Evolutionary conservation across 2,797 vertebrate genomes (phyloP).

Genomic region (Gambelia wislizenii): DNA sequence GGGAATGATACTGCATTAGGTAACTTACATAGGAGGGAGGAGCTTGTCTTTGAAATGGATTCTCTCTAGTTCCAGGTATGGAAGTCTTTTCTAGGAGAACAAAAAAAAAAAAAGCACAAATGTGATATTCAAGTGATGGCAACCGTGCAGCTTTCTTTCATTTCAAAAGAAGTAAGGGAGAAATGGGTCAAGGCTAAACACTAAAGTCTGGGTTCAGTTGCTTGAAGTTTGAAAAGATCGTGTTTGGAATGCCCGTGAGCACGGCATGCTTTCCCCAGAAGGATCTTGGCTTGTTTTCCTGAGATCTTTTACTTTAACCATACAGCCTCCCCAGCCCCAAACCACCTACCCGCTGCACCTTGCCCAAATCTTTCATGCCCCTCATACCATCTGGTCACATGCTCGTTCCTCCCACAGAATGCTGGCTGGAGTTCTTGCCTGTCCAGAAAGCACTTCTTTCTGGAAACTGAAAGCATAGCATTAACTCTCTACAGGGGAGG

Average conservation of each 20-base stretch:
- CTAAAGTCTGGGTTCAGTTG: too few species aligned
- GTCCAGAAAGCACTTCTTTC: slow-evolving; percentile 4
- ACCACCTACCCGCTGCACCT: not conserved
- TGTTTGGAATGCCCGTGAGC: not conserved
- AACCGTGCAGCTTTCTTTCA: not conserved
- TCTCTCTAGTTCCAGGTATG: not conserved
- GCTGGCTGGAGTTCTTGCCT: not conserved
- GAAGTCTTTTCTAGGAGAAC: slow-evolving; percentile 25
- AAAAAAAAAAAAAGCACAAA: not conserved
- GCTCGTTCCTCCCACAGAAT: slow-evolving; percentile 18
- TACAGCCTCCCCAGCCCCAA: not conserved
- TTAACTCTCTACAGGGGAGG: not conserved
- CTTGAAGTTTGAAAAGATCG: not conserved
- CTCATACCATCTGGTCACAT: slow-evolving; percentile 29
- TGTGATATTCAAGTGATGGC: not conserved
- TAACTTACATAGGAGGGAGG: slow-evolving; percentile 2
- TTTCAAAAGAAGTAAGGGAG: not conserved
- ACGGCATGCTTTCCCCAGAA: not conserved
- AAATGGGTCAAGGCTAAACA: not conserved
- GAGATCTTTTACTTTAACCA: not conserved
- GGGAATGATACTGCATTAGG: not conserved
- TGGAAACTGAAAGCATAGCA: slow-evolving; percentile 21
- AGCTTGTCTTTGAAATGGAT: not conserved
- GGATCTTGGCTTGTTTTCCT: not conserved
- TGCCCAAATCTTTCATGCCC: too few species aligned